Base-by-base conservation (phyloP, 2,113 vertebrate genomes). In the Ploceus nigricollis region DNA sequence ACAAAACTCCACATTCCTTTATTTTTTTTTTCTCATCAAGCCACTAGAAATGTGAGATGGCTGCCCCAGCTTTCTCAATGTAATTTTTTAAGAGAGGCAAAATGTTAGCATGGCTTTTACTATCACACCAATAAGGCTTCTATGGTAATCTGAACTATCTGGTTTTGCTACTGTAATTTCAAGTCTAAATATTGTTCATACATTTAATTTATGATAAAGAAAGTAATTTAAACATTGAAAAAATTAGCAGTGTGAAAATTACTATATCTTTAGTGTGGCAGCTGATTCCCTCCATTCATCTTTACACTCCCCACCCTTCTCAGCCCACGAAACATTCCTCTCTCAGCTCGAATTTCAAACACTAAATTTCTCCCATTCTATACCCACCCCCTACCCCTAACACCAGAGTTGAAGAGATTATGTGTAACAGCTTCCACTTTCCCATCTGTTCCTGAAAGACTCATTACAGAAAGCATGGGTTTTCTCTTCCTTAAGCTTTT, bases 401-500 rank as follows among this genome's bases (percentile, higher is more conserved):
- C 50, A 70, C 7, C 61, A 86, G 69, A 89, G 57, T 50, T 71
- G 54, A 87, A 73, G 61, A 88, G 66, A 93, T 76, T 48, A 80
- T 54, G 78, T 77, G 82, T 92, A 95, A 94, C 86, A 94, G 89
- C 77, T 94, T 96, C 65, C 50, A 70, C 39, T 77, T 86, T 37
- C 66, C 95, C 91, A 94, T 94, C 93, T 96, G 94, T 40, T 96
- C 54, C 76, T 73, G 25, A 82, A 85, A 72, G 27, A 86, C 63
- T 91, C 69, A 54, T 44, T 82, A 90, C 13, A 90, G 89, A 85
- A 82, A 82, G 21, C 69, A 72, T 20, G 53, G 21, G 8, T 25
- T 85, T 92, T 78, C 73, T 85, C 31, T 47, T 57, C 64, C 44
- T 82, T 17, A 76, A 76, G 75, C 22, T 87, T 86, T 58, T 63